Evolutionary conservation across 1,140 invertebrate genomes (phyloP).

Genomic region (Tetramorium alpestre): DNA sequence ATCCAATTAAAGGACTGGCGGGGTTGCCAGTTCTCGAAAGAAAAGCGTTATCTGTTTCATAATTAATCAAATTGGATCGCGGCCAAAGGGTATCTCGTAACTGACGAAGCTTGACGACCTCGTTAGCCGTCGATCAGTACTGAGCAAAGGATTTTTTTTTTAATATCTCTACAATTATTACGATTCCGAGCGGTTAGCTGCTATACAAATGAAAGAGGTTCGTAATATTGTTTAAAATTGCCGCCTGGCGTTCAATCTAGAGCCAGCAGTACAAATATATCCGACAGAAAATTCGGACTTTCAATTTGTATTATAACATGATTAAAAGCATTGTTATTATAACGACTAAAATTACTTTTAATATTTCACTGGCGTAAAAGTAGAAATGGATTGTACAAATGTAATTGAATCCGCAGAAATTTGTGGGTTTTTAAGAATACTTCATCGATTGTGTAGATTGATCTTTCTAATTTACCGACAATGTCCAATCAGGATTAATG

Average conservation of each 20-base stretch:
- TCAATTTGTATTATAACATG: background rate
- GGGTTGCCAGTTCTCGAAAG: slow-evolving; percentile 56
- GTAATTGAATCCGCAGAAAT: background rate
- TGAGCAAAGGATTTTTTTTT: slow-evolving; percentile 38
- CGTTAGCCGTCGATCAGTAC: slow-evolving; percentile 64
- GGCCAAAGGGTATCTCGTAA: slow-evolving; percentile 68
- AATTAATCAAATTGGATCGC: slow-evolving; percentile 74
- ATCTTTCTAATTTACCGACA: background rate
- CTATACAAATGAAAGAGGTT: slow-evolving; percentile 6
- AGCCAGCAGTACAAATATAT: background rate
- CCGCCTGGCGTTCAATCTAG: slow-evolving; percentile 3
- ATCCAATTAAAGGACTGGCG: slow-evolving; percentile 67
- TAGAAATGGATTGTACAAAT: slow-evolving; percentile 41
- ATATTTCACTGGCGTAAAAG: slow-evolving; percentile 56
- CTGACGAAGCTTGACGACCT: slow-evolving; percentile 59
- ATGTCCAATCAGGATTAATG: background rate
- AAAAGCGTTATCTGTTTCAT: slow-evolving; percentile 71
- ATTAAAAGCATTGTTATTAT: background rate
- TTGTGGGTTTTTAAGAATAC: background rate
- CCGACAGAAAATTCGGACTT: slow-evolving; percentile 10
- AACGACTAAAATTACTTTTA: background rate
- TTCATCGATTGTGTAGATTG: background rate
- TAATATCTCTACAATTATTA: slow-evolving; percentile 27
- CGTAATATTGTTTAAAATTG: slow-evolving; percentile 39
- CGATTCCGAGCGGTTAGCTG: slow-evolving; percentile 10